These are phyloP conservation scores for Remorina albescens DNA, from an alignment of 2,797 vertebrate genomes.

Conservation along the genomic window DNA sequence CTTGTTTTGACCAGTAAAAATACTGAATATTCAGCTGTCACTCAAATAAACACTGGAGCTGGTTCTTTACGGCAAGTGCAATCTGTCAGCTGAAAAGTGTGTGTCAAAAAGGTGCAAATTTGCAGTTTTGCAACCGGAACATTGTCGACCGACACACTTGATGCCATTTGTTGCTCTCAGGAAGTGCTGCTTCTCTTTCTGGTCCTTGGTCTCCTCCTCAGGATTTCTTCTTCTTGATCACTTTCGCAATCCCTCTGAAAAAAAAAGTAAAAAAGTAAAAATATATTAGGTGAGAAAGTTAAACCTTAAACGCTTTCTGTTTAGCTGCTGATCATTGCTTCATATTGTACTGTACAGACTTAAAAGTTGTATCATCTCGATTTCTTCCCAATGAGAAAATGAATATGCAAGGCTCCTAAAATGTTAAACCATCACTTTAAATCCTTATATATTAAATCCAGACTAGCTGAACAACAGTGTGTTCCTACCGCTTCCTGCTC, in stretches of 20 bases:
- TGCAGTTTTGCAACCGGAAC: conserved; percentile 41
- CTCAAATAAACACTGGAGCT: conserved; percentile 17
- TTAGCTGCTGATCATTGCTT: not conserved
- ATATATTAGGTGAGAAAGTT: too few relatives aligned
- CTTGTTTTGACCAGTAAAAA: conserved; percentile 22
- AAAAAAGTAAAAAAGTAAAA: too few relatives aligned
- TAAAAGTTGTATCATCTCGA: not conserved
- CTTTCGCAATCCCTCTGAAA: conserved; percentile 92
- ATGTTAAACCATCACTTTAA: too few relatives aligned
- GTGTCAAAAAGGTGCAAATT: conserved; percentile 31
- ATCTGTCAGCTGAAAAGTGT: conserved; percentile 30
- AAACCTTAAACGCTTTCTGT: too few relatives aligned
- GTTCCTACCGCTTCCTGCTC: conserved; percentile 81
- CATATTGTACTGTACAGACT: not conserved
- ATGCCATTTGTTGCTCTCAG: conserved; percentile 72
- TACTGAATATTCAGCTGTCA: conserved; percentile 12
- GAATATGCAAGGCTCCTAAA: not conserved
- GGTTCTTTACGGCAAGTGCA: conserved; percentile 8
- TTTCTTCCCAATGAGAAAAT: not conserved
- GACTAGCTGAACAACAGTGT: not conserved
- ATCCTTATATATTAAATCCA: not conserved
- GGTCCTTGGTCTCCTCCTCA: conserved; percentile 80
- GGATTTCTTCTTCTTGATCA: conserved; percentile 90
- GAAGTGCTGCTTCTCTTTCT: conserved; percentile 94
- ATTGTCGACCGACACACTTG: conserved; percentile 1